Base-by-base conservation (phyloP, 2,113 vertebrate genomes). In the Erpornis zantholeuca region DNA sequence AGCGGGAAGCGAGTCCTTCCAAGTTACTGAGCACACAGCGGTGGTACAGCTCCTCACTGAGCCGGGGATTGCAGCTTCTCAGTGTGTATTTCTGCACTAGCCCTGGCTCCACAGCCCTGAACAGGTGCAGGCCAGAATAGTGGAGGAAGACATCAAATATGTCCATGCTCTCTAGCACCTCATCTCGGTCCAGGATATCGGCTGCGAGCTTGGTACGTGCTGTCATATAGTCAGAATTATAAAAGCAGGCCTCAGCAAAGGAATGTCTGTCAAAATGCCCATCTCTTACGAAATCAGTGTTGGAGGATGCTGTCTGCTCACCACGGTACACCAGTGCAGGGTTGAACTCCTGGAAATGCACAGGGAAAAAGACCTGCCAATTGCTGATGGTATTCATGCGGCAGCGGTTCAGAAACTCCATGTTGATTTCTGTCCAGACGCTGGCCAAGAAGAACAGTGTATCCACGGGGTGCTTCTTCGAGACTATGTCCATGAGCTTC, bases 311-410 rank as follows among this genome's bases (percentile, higher is more conserved):
- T 2, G 98, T 97, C 83, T 98, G 98, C 96, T 98, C 98, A 54
- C 98, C 98, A 2, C 97, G 98, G 95, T 98, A 98, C 7, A 98
- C 94, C 45, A 99, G 66, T 0, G 98, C 97, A 0, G 99, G 99
- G 95, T 98, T 99, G 97, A 98, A 99, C 97, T 99, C 99, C 85
- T 99, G 99, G 96, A 99, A 99, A 64, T 99, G 99, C 84, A 99
- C 97, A 2, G 99, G 99, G 82, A 99, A 99, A 88, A 99, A 99
- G 61, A 99, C 99, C 95, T 99, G 99, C 99, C 99, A 99, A 82
- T 98, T 99, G 64, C 98, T 99, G 97, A 99, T 99, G 77, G 99
- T 98, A 5, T 99, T 99, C 99, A 99, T 99, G 40, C 99, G 98
- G 96, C 99, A 99, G 82, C 99, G 99, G 93, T 99, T 99, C 86